Evolutionary conservation across 2,888 invertebrate species (phyloP), one percentile per base, ranked within the genome.

Genomic region (Athalia cordata): DNA sequence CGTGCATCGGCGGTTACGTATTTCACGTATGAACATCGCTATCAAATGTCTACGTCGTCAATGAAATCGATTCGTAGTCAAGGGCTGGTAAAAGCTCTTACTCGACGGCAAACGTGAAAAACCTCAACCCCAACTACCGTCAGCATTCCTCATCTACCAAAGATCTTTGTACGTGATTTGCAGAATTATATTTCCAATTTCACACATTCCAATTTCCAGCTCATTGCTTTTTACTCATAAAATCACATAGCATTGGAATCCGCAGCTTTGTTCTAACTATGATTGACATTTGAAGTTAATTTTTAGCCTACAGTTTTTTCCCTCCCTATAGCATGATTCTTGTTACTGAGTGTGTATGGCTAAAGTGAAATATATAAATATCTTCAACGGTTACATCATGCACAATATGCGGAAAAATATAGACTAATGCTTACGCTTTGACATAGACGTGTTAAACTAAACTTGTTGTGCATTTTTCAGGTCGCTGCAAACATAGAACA

Each of bases 21-120:
- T 59, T 4, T 57, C 11, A 59, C 57, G 45, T 4, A 72, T 72
- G 47, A 15, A 29, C 49, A 13, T n/a, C 8, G 47, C 13, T 72
- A 72, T 72, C 72, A 13, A 59, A 57, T 72, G 5, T 72, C 72
- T 45, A 59, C 72, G 47, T 45, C 45, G 6, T 72, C 72, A 15
- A 59, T 72, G 72, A 59, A 57, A 57, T 70, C 15, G 59, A 57
- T 55, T 59, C 59, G 55, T 47, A 43, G 57, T 55, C 13, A 9
- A 9, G 8, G 8, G 57, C 9, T 13, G 47, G 9, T 45, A 13
- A 70, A 52, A 11, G 68, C 49, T 55, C 43, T 70, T 50, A 70
- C 6, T 6, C 57, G n/a, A 4, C 29, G 15, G 8, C 57, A 13
- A 6, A 47, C n/a, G 4, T 43, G 13, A n/a, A 55, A 45, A 70